These are phyloP conservation scores for Scylla paramamosain DNA, from an alignment of 1,140 invertebrate genomes.

Conservation along the genomic window DNA sequence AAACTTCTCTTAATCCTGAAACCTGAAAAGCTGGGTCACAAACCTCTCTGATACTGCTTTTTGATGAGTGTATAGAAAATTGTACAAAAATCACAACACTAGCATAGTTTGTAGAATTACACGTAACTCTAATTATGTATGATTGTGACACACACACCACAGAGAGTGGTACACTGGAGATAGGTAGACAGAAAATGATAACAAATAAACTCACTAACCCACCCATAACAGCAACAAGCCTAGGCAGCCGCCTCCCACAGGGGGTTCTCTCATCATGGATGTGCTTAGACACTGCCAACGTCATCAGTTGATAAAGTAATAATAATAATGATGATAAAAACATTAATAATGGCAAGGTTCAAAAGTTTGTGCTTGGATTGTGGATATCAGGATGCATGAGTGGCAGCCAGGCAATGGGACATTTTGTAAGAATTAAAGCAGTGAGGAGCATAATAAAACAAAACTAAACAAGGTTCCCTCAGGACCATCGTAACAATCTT, in stretches of 20 bases:
- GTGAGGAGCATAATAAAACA: too few species aligned
- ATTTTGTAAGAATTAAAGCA: too few species aligned
- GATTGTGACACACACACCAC: background rate
- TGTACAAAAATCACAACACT: slow-evolving; percentile 14
- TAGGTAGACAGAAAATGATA: too few species aligned
- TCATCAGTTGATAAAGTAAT: background rate
- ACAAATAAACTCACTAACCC: background rate
- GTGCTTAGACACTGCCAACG: too few species aligned
- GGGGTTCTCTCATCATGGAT: too few species aligned
- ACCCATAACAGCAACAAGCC: background rate
- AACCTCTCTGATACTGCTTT: background rate
- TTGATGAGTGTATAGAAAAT: background rate
- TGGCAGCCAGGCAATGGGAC: background rate
- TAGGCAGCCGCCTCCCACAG: too few species aligned
- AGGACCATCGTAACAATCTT: too few species aligned
- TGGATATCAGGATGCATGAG: background rate
- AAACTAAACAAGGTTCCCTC: too few species aligned
- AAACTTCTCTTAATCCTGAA: background rate
- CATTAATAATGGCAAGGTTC: background rate
- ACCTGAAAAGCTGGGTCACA: background rate
- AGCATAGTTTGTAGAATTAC: slow-evolving; percentile 22
- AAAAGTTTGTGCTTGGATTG: background rate
- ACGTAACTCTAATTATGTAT: background rate
- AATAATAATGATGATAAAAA: background rate
- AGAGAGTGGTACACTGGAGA: too few species aligned